Percentiles rank a stretch among this genome's conserved stretches.
Evolutionary conservation across 2,113 vertebrate genomes (phyloP).

Genomic region (Saguinus midas): DNA sequence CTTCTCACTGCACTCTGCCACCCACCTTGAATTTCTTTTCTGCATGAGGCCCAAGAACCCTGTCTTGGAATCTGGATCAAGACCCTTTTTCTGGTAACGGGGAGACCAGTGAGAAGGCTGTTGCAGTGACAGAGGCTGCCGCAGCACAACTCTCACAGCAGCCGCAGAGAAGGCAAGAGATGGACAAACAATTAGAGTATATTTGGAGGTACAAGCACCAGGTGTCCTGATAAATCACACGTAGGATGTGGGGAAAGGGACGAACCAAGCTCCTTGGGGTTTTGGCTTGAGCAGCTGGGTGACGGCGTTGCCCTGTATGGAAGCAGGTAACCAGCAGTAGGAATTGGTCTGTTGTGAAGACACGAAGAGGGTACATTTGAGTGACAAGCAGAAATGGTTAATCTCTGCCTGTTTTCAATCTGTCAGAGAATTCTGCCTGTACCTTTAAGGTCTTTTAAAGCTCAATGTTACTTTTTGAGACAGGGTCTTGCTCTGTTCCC

Average conservation of each 20-base stretch:
- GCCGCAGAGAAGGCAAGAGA: neutral
- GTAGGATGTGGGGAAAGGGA: neutral
- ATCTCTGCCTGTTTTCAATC: accelerated
- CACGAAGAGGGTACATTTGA: neutral
- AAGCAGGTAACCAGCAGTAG: neutral
- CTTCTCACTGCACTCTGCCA: no score
- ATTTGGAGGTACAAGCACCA: neutral
- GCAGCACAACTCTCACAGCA: accelerated
- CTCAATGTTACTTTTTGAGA: no score
- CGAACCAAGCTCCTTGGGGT: neutral
- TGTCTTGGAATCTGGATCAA: no score
- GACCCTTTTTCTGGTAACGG: no score
- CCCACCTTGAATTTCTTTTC: no score
- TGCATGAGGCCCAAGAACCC: no score
- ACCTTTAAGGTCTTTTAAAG: neutral
- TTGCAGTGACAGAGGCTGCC: neutral
- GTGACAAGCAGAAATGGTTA: neutral
- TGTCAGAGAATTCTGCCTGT: neutral
- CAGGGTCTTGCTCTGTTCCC: no score
- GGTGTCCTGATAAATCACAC: neutral
- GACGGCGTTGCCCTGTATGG: no score
- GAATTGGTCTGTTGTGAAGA: neutral
- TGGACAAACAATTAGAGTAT: accelerated
- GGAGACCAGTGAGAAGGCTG: neutral
- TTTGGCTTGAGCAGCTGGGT: neutral